Percentiles rank a stretch among this genome's conserved stretches.
Evolutionary conservation across 2,113 vertebrate genomes (phyloP).

Genomic region (Equus quagga): DNA sequence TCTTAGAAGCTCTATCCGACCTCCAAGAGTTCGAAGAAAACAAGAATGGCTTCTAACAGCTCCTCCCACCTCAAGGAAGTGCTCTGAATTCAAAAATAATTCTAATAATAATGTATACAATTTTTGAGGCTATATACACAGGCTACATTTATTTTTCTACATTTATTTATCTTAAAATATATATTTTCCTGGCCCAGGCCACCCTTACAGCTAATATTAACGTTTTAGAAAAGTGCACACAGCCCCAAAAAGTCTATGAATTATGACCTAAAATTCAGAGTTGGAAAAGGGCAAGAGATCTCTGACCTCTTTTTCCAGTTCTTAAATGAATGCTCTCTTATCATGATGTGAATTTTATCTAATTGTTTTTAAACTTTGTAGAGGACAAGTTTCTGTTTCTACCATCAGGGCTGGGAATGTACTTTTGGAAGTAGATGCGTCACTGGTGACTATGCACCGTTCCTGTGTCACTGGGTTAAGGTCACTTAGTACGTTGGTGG

Average conservation of each 20-base stretch:
- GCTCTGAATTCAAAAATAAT: not conserved
- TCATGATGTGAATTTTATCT: not conserved
- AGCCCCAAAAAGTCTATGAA: not conserved
- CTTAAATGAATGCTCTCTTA: not conserved
- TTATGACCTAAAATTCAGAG: not conserved
- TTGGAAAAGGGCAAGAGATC: not conserved
- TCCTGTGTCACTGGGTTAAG: not conserved
- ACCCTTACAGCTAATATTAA: not conserved
- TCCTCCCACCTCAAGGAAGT: not conserved
- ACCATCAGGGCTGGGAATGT: not conserved
- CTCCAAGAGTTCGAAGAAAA: not conserved
- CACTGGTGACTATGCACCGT: not conserved
- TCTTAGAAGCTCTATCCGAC: not conserved
- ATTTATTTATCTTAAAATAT: not conserved
- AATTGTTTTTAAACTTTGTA: conserved; percentile 29
- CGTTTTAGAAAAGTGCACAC: not conserved
- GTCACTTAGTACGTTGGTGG: not conserved
- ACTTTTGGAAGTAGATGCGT: accelerated
- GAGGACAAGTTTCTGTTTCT: not conserved
- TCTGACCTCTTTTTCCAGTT: not conserved
- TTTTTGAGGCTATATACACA: not conserved
- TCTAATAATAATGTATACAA: not conserved
- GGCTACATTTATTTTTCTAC: too few species aligned
- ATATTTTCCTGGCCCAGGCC: not conserved
- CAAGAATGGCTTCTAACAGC: not conserved